Conservation (phyloP, 2,888 invertebrate species). For the Chymomyza procnemis region DNA sequence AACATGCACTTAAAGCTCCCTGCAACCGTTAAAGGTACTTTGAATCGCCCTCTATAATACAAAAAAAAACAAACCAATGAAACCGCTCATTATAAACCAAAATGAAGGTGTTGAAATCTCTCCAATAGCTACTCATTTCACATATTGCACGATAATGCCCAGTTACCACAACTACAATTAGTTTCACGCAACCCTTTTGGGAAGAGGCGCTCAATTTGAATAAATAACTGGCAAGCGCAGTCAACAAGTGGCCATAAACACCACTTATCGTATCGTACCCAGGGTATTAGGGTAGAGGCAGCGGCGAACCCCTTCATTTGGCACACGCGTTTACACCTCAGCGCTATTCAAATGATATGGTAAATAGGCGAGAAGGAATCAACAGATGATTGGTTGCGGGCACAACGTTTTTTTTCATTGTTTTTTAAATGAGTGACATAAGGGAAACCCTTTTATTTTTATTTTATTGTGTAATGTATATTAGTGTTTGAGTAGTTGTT, state of each 20-base stretch:
- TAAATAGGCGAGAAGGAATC: slow-evolving; percentile 17
- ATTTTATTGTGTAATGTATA: slow-evolving; percentile 19
- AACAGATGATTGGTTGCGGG: slow-evolving; percentile 53
- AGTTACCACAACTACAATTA: slow-evolving; percentile 43
- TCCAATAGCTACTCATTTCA: not conserved
- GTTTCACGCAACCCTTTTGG: slow-evolving; percentile 46
- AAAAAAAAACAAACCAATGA: slow-evolving; percentile 22
- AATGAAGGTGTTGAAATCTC: not conserved
- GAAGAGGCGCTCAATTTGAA: slow-evolving; percentile 51
- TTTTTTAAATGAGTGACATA: not conserved
- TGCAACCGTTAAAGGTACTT: not conserved
- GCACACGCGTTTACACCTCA: slow-evolving; percentile 55
- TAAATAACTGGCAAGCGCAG: slow-evolving; percentile 21
- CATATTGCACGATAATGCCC: slow-evolving; percentile 13
- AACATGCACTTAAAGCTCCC: slow-evolving; percentile 26
- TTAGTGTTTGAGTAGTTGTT: slow-evolving; percentile 30
- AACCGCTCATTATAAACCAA: slow-evolving; percentile 38
- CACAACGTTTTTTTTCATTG: not conserved
- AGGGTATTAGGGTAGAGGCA: slow-evolving; percentile 13
- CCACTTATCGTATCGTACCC: slow-evolving; percentile 2
- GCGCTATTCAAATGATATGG: slow-evolving; percentile 59
- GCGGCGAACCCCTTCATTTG: slow-evolving; percentile 37
- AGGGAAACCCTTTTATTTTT: slow-evolving; percentile 48
- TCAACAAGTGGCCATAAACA: slow-evolving; percentile 19
- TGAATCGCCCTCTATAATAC: not conserved